phyloP scores from a whole-genome alignment of 1,140 invertebrate genomes.

The Pemphigus obesinymphae region DNA sequence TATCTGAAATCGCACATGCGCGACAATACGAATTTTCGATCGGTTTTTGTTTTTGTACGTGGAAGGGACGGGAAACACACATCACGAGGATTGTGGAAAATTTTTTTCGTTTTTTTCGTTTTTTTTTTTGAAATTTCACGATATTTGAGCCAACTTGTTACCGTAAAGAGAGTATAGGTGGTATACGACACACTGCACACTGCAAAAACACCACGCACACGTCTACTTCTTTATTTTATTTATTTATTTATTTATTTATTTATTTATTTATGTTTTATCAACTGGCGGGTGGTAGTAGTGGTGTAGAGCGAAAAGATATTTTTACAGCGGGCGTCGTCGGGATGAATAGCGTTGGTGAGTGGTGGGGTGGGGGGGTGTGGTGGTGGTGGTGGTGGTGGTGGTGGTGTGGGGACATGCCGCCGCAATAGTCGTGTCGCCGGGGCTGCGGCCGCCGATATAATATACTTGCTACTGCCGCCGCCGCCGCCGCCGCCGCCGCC shows the following conservation, averaged over 20 bases:
- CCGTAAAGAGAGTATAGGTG: no score
- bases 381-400: background rate
- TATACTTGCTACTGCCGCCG: background rate
- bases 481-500: background rate
- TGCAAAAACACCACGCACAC: background rate
- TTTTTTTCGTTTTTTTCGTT: no score
- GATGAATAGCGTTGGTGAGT: background rate
- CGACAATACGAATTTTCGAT: no score
- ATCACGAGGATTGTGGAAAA: no score
- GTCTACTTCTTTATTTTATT: background rate
- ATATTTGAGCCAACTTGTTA: background rate
- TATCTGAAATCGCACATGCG: no score
- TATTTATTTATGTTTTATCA: no score
- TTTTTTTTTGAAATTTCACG: no score
- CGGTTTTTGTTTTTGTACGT: no score
- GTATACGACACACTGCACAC: no score
- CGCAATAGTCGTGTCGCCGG: background rate
- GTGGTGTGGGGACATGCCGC: background rate
- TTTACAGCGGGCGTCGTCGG: constrained; percentile 17
- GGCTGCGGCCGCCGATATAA: background rate
- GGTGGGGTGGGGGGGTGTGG: background rate
- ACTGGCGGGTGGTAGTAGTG: background rate
- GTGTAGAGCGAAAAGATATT: constrained; percentile 25
- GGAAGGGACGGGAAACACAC: no score
- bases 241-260: no score